These are phyloP conservation scores for Seira ritae DNA, from an alignment of 2,888 invertebrate species.

Conservation along the genomic window DNA sequence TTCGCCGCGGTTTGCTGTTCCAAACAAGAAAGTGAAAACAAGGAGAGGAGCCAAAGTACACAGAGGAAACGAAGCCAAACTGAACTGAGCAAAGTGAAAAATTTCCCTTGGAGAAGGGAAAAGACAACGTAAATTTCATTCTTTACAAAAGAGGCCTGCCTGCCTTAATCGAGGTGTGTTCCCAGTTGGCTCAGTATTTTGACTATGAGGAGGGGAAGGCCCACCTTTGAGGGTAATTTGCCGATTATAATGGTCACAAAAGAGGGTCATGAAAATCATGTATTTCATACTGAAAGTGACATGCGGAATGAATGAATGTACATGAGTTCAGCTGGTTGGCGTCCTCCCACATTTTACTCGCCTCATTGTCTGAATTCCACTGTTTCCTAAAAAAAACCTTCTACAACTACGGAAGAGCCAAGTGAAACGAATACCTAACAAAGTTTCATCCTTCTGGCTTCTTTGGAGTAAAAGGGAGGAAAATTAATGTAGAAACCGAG, in stretches of 20 bases:
- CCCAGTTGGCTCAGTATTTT: conserved; percentile 34
- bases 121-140: background rate
- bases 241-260: conserved; percentile 49
- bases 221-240: conserved; percentile 42
- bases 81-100: background rate
- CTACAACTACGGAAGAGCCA: too few species aligned
- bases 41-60: conserved; percentile 10
- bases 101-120: background rate
- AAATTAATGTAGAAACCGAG: conserved; percentile 5
- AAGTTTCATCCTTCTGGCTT: background rate
- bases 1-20: background rate
- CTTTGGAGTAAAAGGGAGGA: background rate
- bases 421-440: background rate
- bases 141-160: background rate
- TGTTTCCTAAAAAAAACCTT: background rate
- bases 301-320: conserved; percentile 13
- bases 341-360: background rate
- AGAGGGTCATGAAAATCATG: conserved; percentile 47
- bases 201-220: conserved; percentile 22
- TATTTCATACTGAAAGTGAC: conserved; percentile 45
- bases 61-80: background rate
- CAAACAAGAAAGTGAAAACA: conserved; percentile 16
- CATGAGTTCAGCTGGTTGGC: background rate
- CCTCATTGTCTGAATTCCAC: background rate
- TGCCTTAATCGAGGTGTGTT: conserved; percentile 15